phyloP scores from a whole-genome alignment of 2,888 invertebrate species.

The Cataglyphis livida region DNA sequence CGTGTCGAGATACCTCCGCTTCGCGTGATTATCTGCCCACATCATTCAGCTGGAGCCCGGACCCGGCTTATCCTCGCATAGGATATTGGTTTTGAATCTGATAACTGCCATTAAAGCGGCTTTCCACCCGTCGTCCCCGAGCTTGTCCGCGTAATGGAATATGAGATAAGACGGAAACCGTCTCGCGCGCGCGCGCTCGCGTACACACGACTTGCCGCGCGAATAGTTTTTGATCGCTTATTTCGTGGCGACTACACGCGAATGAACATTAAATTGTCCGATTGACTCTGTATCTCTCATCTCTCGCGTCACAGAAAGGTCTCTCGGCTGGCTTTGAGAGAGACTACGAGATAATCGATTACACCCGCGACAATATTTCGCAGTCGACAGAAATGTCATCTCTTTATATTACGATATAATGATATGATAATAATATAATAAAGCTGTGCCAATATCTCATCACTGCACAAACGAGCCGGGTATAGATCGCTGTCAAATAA shows the following conservation, averaged over 20 bases:
- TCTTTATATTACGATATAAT: slow-evolving; percentile 9
- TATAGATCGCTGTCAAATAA: slow-evolving; percentile 22
- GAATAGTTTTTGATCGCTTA: slow-evolving; percentile 64
- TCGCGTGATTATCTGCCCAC: slow-evolving; percentile 75
- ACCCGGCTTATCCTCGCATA: slow-evolving; percentile 66
- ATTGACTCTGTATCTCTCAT: slow-evolving; percentile 41
- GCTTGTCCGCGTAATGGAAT: slow-evolving; percentile 67
- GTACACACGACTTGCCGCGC: slow-evolving; percentile 48
- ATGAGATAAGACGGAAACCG: slow-evolving; percentile 70
- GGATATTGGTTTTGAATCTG: slow-evolving; percentile 80
- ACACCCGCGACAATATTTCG: slow-evolving; percentile 54
- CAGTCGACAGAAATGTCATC: slow-evolving; percentile 44
- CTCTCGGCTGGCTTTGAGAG: slow-evolving; percentile 3
- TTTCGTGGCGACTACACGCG: slow-evolving; percentile 43
- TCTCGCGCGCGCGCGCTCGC: slow-evolving; percentile 44
- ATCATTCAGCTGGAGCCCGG: slow-evolving; percentile 54
- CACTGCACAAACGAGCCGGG: neutral
- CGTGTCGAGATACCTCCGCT: slow-evolving; percentile 61
- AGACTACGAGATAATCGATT: slow-evolving; percentile 48
- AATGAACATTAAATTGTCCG: slow-evolving; percentile 56
- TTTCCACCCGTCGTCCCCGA: slow-evolving; percentile 70
- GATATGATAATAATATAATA: slow-evolving; percentile 39
- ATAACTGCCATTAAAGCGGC: slow-evolving; percentile 72
- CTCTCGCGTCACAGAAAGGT: slow-evolving; percentile 15
- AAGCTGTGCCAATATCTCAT: slow-evolving; percentile 7